phyloP scores from a whole-genome alignment of 2,797 vertebrate species.

The Jordanella pulchra region DNA sequence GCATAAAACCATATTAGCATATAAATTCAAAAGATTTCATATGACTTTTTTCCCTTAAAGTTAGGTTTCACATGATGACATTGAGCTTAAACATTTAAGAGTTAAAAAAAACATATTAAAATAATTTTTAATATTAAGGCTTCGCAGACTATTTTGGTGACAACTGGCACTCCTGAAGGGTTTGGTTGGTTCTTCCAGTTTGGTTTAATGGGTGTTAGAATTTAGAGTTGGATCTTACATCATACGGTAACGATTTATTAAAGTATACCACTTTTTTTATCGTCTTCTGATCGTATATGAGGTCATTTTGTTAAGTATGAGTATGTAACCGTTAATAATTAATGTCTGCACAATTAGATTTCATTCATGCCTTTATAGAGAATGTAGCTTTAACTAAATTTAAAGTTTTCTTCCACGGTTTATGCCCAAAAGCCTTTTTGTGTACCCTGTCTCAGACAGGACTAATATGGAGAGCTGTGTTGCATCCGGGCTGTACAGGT shows the following conservation, averaged over 20 bases:
- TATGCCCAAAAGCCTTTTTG: neutral
- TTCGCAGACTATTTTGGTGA: neutral
- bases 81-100: neutral
- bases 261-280: neutral
- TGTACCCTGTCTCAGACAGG: neutral
- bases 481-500: neutral
- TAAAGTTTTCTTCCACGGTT: no score
- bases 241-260: neutral
- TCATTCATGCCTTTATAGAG: neutral
- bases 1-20: no score
- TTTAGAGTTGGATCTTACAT: neutral
- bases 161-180: neutral
- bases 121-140: neutral
- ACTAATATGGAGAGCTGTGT: neutral
- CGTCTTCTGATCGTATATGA: neutral
- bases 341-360: no score
- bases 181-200: neutral
- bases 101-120: neutral
- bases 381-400: neutral
- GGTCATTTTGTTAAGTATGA: neutral
- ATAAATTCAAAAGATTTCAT: no score
- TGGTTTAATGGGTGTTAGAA: neutral
- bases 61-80: neutral
- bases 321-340: neutral
- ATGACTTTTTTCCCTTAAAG: no score